Percentiles rank a stretch among this genome's conserved stretches.
Evolutionary conservation across 2,888 invertebrate species (phyloP).

Genomic region (Lasioglossum oenotherae): DNA sequence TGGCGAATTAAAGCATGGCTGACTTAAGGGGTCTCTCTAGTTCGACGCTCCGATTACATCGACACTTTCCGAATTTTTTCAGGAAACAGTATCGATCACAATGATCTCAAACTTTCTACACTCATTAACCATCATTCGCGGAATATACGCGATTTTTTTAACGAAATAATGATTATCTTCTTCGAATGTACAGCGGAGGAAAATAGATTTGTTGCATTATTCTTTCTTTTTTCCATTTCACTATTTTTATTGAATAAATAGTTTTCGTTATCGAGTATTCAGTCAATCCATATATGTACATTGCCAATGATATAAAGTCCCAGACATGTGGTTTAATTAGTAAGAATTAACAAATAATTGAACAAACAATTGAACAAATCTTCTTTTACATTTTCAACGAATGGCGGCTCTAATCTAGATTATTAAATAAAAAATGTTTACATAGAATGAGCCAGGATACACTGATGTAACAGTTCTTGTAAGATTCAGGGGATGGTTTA

Average conservation of each 20-base stretch:
- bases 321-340: neutral
- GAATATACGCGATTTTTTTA: neutral
- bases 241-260: neutral
- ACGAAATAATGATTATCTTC: neutral
- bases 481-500: neutral
- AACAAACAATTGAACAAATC: too few relatives aligned
- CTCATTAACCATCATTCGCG: neutral
- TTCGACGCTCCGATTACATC: neutral
- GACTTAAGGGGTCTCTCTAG: constrained; percentile 38
- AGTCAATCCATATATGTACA: neutral
- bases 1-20: constrained; percentile 61
- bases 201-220: neutral
- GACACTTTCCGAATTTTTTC: neutral
- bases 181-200: neutral
- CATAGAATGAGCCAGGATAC: neutral
- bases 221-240: neutral
- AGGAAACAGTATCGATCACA: too few relatives aligned
- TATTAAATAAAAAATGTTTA: too few relatives aligned
- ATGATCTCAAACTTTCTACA: neutral
- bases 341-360: neutral
- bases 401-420: too few relatives aligned
- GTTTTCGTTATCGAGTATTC: neutral
- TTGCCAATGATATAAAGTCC: neutral
- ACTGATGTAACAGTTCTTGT: too few relatives aligned
- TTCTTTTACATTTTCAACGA: too few relatives aligned